These are phyloP conservation scores for Ectemnius lituratus DNA, from an alignment of 2,888 invertebrate genomes.

Conservation along the genomic window DNA sequence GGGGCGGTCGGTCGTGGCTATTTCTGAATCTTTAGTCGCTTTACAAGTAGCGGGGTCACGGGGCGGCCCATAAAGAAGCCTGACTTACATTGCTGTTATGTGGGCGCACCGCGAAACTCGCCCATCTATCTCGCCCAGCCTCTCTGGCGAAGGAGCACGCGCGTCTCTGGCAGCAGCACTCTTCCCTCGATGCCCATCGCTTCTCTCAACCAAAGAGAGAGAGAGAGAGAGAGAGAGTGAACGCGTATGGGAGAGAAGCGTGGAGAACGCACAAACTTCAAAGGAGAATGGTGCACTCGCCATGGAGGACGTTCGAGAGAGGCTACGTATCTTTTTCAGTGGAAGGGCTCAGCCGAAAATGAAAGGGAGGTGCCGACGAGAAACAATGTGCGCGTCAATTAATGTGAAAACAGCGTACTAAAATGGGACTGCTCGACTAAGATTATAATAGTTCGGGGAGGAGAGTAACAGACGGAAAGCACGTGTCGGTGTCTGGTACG, in stretches of 20 bases:
- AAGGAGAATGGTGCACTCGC: not conserved
- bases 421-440: not conserved
- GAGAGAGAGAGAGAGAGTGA: slow-evolving; percentile 13
- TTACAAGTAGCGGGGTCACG: slow-evolving; percentile 76
- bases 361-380: not conserved
- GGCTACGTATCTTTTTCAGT: not conserved
- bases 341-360: not conserved
- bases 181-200: slow-evolving; percentile 30
- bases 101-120: slow-evolving; percentile 69
- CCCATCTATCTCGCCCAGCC: slow-evolving; percentile 67
- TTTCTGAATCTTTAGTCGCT: slow-evolving; percentile 76
- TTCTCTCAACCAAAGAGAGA: slow-evolving; percentile 11
- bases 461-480: not conserved
- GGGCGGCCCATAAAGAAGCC: slow-evolving; percentile 75
- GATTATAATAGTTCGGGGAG: too few relatives aligned
- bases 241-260: slow-evolving; percentile 19
- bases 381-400: not conserved
- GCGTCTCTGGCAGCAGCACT: slow-evolving; percentile 54
- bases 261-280: not conserved
- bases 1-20: slow-evolving; percentile 60
- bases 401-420: not conserved
- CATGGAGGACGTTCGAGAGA: not conserved
- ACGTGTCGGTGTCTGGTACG: not conserved
- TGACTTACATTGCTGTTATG: slow-evolving; percentile 75
- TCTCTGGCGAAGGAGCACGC: slow-evolving; percentile 43